Conservation (phyloP, 2,797 vertebrate genomes). For the Rallus crepitans region DNA sequence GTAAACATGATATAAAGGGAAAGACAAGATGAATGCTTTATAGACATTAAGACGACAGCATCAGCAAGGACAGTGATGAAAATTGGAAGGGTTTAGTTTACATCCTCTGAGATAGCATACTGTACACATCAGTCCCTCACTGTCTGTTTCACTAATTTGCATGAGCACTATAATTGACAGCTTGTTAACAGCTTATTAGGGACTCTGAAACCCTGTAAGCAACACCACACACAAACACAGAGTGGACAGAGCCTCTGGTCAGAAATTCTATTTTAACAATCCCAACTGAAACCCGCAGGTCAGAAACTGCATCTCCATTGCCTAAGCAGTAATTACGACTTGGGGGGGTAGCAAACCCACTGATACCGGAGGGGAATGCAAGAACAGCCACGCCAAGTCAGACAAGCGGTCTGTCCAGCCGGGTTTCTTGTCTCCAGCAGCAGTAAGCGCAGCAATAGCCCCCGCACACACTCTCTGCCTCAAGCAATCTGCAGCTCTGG, state of each 20-base stretch:
- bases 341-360: neutral
- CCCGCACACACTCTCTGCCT: neutral
- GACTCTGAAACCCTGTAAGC: conserved; percentile 67
- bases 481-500: neutral
- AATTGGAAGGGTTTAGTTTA: conserved; percentile 56
- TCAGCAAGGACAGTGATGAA: conserved; percentile 58
- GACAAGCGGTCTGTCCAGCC: neutral
- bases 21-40: conserved; percentile 30
- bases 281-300: neutral
- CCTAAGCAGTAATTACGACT: neutral
- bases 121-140: conserved; percentile 76
- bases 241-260: conserved; percentile 45
- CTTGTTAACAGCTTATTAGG: conserved; percentile 82
- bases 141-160: conserved; percentile 70
- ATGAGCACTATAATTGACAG: conserved; percentile 77
- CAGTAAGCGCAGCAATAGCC: neutral
- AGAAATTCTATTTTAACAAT: conserved; percentile 43
- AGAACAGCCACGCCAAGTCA: neutral
- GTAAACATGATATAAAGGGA: conserved; percentile 53
- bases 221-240: conserved; percentile 48
- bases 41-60: neutral
- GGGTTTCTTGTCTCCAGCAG: neutral
- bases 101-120: conserved; percentile 56
- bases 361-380: accelerated
- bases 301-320: conserved; percentile 12